These are phyloP conservation scores for Myzus persicae DNA, from an alignment of 1,140 invertebrate species.

Conservation along the genomic window DNA sequence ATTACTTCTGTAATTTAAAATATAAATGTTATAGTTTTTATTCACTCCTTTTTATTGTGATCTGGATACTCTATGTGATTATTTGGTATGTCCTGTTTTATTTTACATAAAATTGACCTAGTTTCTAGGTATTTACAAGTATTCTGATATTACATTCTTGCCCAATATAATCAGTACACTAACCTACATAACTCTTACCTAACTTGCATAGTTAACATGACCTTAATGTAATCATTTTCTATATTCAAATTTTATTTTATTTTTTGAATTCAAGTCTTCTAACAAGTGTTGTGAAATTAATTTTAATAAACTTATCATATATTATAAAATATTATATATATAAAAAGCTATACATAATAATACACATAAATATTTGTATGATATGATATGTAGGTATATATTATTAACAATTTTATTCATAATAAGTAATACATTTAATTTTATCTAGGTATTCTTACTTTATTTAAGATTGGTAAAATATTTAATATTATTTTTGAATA, in stretches of 20 bases:
- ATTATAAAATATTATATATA: neutral
- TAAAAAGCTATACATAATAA: neutral
- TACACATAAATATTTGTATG: neutral
- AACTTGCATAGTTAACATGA: neutral
- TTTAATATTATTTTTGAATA: neutral
- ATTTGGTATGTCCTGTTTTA: neutral
- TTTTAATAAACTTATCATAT: neutral
- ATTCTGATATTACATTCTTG: slow-evolving; percentile 26
- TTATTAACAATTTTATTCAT: neutral
- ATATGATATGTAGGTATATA: neutral
- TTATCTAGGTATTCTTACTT: neutral
- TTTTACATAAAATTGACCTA: slow-evolving; percentile 38
- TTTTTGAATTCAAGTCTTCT: neutral
- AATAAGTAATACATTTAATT: neutral
- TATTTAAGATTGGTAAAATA: neutral
- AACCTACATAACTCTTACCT: slow-evolving; percentile 17
- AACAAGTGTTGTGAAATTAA: neutral
- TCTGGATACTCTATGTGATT: neutral
- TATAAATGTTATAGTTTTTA: neutral
- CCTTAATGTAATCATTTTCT: neutral
- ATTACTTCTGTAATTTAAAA: neutral
- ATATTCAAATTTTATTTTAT: neutral
- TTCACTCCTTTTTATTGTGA: too few species aligned
- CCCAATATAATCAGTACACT: neutral
- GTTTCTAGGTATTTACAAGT: neutral